Percentiles rank a stretch among this genome's conserved stretches.
These are phyloP conservation scores for Anser cygnoides DNA, from an alignment of 2,113 vertebrate species.

Conservation along the genomic window DNA sequence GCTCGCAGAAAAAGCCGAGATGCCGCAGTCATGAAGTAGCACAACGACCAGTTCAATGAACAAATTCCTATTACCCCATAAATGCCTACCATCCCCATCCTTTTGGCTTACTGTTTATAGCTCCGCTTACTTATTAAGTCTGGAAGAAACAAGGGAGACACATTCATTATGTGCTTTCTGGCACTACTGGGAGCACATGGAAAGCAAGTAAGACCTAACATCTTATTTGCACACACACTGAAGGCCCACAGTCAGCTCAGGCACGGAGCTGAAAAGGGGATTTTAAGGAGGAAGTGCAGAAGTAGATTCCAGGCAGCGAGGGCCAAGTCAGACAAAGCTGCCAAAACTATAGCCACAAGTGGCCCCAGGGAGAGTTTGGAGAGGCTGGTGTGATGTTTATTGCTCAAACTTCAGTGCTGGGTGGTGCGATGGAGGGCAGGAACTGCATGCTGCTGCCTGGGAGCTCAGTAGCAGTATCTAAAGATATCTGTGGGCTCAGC, in stretches of 20 bases:
- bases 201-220: conserved; percentile 40
- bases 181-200: conserved; percentile 29
- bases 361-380: conserved; percentile 18
- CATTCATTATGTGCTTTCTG: conserved; percentile 63
- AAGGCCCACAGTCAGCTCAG: conserved; percentile 1
- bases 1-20: conserved; percentile 12
- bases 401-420: conserved; percentile 7
- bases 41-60: conserved; percentile 31
- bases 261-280: conserved; percentile 32
- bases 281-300: conserved; percentile 24
- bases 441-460: conserved; percentile 16
- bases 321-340: conserved; percentile 52
- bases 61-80: conserved; percentile 56
- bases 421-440: background rate
- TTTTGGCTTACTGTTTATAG: conserved; percentile 60
- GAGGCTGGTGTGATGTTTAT: conserved; percentile 62
- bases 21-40: conserved; percentile 22
- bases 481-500: background rate
- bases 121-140: conserved; percentile 55
- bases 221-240: conserved; percentile 51
- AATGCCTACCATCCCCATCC: conserved; percentile 53
- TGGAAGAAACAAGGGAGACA: conserved; percentile 58
- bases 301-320: conserved; percentile 50
- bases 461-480: background rate
- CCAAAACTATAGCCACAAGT: conserved; percentile 40